Evolutionary conservation across 2,797 vertebrate genomes (phyloP), one percentile per base, ranked within the genome.

Genomic region (Gymnothorax reevesii): DNA sequence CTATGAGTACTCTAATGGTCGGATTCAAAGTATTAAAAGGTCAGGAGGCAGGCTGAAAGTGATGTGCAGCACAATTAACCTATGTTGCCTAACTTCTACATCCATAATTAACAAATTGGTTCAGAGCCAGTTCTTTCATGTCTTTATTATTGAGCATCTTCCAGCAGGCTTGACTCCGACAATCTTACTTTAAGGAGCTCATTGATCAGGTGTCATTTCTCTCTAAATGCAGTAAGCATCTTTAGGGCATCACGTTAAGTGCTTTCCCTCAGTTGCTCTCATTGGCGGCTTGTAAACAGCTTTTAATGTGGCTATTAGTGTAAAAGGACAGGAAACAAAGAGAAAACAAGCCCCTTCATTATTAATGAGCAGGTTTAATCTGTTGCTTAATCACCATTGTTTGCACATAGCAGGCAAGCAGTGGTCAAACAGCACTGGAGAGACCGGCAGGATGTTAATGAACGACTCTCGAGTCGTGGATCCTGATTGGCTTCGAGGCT

Each of bases 331-430:
- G 98, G 98, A 99, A 98, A 96, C 95, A 94, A 96, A 96, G 96
- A 91, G 94, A 98, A 97, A 96, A 90, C 96, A 97, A 95, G 95
- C 93, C 96, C 95, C 94, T 98, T 96, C 96, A 99, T 98, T 98
- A 99, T 99, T 99, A 94, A 99, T 98, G 97, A 97, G 95, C 94
- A 97, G 98, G 96, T 97, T 99, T 99, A 99, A 99, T 98, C 97
- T 97, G 96, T 95, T 92, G 96, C 97, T 99, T 99, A 98, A 99
- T 99, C 98, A 99, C 97, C 96, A 96, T 93, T 95, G 95, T 95
- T 97, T 96, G 95, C 95, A 95, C 95, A 95, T 92, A 87, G 88
- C 90, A 89, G 92, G 93, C 90, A 7, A 83, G 91, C 90, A 88
- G 89, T 87, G 88, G 85, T 90, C 88, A 86, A 90, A 91, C 90